Conservation (phyloP, 2,888 invertebrate genomes). For the Dryobotodes eremita region DNA sequence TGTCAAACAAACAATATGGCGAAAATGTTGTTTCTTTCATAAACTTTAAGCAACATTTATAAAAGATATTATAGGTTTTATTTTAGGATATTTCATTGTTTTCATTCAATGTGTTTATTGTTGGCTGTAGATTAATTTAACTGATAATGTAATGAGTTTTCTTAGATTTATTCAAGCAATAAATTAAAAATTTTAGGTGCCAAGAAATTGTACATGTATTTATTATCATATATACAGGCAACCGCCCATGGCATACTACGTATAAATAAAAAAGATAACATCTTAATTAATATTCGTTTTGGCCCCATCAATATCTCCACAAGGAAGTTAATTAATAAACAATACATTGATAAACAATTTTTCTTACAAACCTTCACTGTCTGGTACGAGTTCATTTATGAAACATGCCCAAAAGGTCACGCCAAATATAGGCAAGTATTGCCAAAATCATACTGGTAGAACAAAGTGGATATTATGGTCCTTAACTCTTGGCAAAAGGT, state of each 20-base stretch:
- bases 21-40: not conserved
- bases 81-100: not conserved
- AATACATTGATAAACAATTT: constrained; percentile 38
- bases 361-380: constrained; percentile 62
- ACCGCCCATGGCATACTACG: not conserved
- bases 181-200: not conserved
- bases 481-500: constrained; percentile 75
- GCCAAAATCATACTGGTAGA: constrained; percentile 75
- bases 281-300: constrained; percentile 51
- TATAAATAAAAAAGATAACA: constrained; percentile 29
- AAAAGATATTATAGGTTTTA: not conserved
- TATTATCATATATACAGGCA: not conserved
- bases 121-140: not conserved
- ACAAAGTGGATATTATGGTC: constrained; percentile 62
- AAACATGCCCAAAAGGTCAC: constrained; percentile 79
- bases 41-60: not conserved
- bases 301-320: constrained; percentile 34
- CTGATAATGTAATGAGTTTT: not conserved
- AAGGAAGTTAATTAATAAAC: constrained; percentile 53
- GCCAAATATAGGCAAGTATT: constrained; percentile 78
- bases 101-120: not conserved
- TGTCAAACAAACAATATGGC: not conserved
- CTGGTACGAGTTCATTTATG: constrained; percentile 71
- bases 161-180: not conserved
- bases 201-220: not conserved